Conservation (phyloP, 2,797 vertebrate genomes). For the Eupleurogrammus muticus region DNA sequence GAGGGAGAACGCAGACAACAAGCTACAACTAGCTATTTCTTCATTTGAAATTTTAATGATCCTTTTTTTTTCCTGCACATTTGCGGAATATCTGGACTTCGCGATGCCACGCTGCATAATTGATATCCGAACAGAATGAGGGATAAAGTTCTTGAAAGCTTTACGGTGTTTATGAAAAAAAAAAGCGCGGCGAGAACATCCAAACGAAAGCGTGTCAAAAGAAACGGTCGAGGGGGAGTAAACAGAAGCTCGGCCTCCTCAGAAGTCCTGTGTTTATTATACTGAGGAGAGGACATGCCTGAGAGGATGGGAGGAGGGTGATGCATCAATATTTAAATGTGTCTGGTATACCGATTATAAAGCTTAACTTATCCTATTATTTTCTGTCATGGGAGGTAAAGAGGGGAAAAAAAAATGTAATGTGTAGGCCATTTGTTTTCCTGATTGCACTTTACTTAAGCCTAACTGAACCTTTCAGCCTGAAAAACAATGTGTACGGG, state of each 20-base stretch:
- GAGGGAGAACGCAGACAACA: constrained; percentile 22
- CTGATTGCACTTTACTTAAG: too few species aligned
- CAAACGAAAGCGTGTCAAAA: neutral
- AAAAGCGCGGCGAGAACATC: constrained; percentile 19
- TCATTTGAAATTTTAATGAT: constrained; percentile 49
- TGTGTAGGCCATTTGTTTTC: too few species aligned
- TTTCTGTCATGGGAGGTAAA: too few species aligned
- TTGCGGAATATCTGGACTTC: constrained; percentile 31
- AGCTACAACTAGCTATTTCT: constrained; percentile 23
- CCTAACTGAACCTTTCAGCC: too few species aligned
- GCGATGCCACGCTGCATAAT: constrained; percentile 31
- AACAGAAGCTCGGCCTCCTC: neutral
- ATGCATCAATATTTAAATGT: too few species aligned
- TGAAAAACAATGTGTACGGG: too few species aligned
- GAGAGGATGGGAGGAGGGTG: too few species aligned
- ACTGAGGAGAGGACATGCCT: too few species aligned
- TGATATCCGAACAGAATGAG: constrained; percentile 33
- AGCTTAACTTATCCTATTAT: too few species aligned
- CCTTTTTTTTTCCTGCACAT: constrained; percentile 30
- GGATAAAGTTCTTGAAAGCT: constrained; percentile 39
- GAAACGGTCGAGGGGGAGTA: neutral
- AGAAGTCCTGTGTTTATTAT: neutral
- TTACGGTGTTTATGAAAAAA: constrained; percentile 38
- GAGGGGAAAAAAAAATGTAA: too few species aligned
- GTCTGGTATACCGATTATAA: too few species aligned